Conservation (phyloP, 2,888 invertebrate genomes). For the Plebejus argus region DNA sequence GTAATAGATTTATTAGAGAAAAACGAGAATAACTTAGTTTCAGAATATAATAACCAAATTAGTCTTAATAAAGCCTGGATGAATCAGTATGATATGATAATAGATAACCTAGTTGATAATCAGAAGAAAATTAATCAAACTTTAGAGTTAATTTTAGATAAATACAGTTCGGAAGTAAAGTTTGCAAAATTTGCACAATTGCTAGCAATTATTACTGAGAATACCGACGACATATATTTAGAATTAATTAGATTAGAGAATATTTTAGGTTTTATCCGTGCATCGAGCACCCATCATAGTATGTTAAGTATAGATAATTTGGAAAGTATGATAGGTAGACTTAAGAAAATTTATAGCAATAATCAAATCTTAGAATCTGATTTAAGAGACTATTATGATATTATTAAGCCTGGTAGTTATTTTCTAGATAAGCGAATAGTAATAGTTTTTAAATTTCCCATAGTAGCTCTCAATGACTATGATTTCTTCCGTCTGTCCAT, state of each 20-base stretch:
- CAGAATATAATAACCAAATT: constrained; percentile 15
- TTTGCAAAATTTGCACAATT: constrained; percentile 39
- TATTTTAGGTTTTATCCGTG: constrained; percentile 40
- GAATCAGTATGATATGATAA: not conserved
- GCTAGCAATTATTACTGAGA: constrained; percentile 38
- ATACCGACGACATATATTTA: constrained; percentile 37
- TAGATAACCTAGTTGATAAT: not conserved
- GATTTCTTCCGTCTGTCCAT: constrained; percentile 37
- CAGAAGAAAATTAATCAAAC: constrained; percentile 13
- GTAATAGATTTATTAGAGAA: constrained; percentile 13
- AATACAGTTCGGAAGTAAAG: not conserved
- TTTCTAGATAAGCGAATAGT: constrained; percentile 18
- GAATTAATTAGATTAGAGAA: constrained; percentile 42
- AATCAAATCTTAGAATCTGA: not conserved
- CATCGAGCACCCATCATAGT: constrained; percentile 39
- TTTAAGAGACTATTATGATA: not conserved
- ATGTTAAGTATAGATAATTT: constrained; percentile 41
- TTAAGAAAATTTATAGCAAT: constrained; percentile 25
- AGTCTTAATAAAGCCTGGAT: constrained; percentile 20
- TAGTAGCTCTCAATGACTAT: constrained; percentile 31
- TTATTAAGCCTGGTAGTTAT: constrained; percentile 28
- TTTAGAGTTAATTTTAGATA: constrained; percentile 8
- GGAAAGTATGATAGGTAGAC: constrained; percentile 19
- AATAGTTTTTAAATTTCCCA: constrained; percentile 21
- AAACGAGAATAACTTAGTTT: not conserved